Evolutionary conservation across 2,888 invertebrate species (phyloP).

Genomic region (Mesorhabditis spiculigera): DNA sequence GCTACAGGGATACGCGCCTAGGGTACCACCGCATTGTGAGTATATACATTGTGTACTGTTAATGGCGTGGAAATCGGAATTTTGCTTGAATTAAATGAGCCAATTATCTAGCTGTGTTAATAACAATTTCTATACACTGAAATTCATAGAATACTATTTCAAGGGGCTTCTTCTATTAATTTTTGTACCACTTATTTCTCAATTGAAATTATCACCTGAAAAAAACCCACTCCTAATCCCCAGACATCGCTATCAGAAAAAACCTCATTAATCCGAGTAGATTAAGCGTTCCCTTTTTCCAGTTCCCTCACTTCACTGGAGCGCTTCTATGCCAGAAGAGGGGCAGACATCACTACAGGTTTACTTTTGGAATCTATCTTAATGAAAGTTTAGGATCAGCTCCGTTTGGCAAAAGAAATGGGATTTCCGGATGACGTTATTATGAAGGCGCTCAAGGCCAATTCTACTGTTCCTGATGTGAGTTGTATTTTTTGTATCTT

Average conservation of each 20-base stretch:
- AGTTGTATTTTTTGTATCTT: neutral
- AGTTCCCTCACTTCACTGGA: constrained; percentile 3
- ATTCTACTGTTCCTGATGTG: neutral
- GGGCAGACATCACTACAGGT: constrained; percentile 6
- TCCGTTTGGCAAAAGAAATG: neutral
- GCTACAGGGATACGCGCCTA: too few species aligned
- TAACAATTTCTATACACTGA: too few species aligned
- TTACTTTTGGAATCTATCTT: neutral
- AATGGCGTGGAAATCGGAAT: too few species aligned
- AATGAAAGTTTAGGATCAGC: constrained; percentile 3
- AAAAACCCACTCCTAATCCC: too few species aligned
- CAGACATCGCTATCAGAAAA: neutral
- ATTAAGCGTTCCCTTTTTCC: neutral
- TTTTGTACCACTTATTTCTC: too few species aligned
- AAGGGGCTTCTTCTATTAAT: too few species aligned
- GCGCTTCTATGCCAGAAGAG: constrained; percentile 3
- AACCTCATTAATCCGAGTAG: neutral
- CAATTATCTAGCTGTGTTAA: too few species aligned
- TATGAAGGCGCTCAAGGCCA: neutral
- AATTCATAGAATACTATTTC: too few species aligned
- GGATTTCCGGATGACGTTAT: neutral
- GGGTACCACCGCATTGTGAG: too few species aligned
- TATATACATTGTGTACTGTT: too few species aligned
- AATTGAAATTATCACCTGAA: too few species aligned
- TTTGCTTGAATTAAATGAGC: too few species aligned